Evolutionary conservation across 2,113 vertebrate genomes (phyloP).

Genomic region (Calyptommatus sinebrachiatus): DNA sequence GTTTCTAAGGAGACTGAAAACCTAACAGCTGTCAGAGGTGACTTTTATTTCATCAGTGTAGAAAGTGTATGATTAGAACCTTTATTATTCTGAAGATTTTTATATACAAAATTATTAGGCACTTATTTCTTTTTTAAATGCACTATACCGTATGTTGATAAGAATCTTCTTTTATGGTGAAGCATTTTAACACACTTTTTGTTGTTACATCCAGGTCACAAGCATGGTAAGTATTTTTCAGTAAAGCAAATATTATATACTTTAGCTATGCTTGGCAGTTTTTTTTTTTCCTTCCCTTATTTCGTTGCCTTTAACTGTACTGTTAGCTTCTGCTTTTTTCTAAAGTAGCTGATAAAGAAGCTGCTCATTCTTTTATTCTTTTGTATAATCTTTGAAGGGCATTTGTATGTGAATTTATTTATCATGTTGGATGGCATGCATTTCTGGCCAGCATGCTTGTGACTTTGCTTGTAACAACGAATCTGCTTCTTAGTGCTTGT

Average conservation of each 20-base stretch:
- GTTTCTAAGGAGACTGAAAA: not conserved
- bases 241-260: slow-evolving; percentile 70
- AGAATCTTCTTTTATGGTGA: slow-evolving; percentile 65
- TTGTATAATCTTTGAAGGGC: slow-evolving; percentile 53
- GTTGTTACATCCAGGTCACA: slow-evolving; percentile 94
- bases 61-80: not conserved
- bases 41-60: not conserved
- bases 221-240: slow-evolving; percentile 96
- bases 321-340: slow-evolving; percentile 75
- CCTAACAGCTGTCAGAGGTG: not conserved
- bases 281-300: slow-evolving; percentile 18
- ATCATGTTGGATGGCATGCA: slow-evolving; percentile 69
- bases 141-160: slow-evolving; percentile 57
- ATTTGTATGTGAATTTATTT: slow-evolving; percentile 51
- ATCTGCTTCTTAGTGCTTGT: slow-evolving; percentile 64
- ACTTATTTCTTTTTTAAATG: slow-evolving; percentile 48
- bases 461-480: slow-evolving; percentile 63
- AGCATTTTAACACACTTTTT: slow-evolving; percentile 85
- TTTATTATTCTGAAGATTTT: slow-evolving; percentile 49
- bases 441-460: slow-evolving; percentile 80
- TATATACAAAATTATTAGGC: slow-evolving; percentile 43
- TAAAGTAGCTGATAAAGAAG: slow-evolving; percentile 67
- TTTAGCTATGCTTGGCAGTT: slow-evolving; percentile 78
- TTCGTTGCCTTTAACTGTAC: slow-evolving; percentile 78
- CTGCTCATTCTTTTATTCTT: slow-evolving; percentile 56